Evolutionary conservation across 2,888 invertebrate species (phyloP).

Genomic region (Oasisia sp.): DNA sequence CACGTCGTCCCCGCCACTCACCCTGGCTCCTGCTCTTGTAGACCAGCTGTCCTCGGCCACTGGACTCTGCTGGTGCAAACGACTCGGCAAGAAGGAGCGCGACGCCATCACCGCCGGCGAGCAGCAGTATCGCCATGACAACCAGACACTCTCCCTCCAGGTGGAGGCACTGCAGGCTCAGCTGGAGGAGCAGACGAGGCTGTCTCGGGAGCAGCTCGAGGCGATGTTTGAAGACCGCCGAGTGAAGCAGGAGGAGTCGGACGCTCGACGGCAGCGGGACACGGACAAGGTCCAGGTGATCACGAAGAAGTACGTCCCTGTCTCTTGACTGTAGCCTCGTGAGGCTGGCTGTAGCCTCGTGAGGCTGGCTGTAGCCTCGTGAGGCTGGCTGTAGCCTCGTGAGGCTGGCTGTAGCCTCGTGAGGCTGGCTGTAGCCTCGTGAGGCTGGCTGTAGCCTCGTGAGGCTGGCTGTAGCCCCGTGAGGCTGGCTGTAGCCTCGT

Average conservation of each 20-base stretch:
- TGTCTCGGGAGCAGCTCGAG: constrained; percentile 63
- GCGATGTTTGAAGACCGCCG: constrained; percentile 63
- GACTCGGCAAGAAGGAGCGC: constrained; percentile 23
- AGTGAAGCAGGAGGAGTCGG: constrained; percentile 63
- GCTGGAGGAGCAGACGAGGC: constrained; percentile 63
- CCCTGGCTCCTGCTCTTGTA: not conserved
- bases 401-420: not conserved
- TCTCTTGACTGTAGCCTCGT: not conserved
- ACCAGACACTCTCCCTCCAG: constrained; percentile 58
- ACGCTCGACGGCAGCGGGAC: constrained; percentile 62
- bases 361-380: not conserved
- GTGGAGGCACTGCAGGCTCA: constrained; percentile 51
- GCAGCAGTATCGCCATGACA: constrained; percentile 58
- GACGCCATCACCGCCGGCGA: constrained; percentile 38
- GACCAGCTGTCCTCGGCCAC: not conserved
- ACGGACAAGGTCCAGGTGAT: constrained; percentile 62
- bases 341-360: not conserved
- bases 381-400: not conserved
- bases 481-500: not conserved
- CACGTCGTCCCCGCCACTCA: not conserved
- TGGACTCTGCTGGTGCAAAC: not conserved
- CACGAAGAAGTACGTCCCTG: constrained; percentile 61
- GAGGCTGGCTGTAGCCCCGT: too few relatives aligned
- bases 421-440: not conserved
- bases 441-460: not conserved